phyloP scores from a whole-genome alignment of 2,797 vertebrate genomes.

The Ficedula albicollis region DNA sequence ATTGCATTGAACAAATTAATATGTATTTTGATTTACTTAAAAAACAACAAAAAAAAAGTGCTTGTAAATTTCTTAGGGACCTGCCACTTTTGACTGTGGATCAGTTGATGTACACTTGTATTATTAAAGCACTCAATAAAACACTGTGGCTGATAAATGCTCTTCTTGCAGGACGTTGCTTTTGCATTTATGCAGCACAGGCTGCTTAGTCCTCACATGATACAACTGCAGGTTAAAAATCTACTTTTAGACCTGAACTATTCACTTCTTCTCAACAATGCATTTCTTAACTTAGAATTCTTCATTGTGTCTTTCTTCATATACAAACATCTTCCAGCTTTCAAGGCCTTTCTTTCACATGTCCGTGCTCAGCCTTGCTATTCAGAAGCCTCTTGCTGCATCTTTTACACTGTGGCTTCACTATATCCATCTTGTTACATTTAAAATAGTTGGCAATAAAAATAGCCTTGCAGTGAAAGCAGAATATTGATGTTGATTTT shows the following conservation, averaged over 20 bases:
- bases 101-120: slow-evolving; percentile 98
- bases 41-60: slow-evolving; percentile 76
- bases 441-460: slow-evolving; percentile 38
- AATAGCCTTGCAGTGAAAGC: slow-evolving; percentile 28
- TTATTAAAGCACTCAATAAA: slow-evolving; percentile 99
- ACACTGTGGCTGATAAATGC: slow-evolving; percentile 81
- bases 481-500: slow-evolving; percentile 6
- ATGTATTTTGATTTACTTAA: slow-evolving; percentile 90
- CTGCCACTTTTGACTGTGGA: slow-evolving; percentile 92
- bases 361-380: neutral
- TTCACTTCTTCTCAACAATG: neutral
- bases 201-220: neutral
- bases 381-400: neutral
- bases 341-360: neutral
- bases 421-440: slow-evolving; percentile 6
- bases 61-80: slow-evolving; percentile 98
- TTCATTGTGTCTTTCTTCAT: neutral
- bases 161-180: slow-evolving; percentile 32
- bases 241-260: slow-evolving; percentile 16
- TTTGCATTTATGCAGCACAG: slow-evolving; percentile 7
- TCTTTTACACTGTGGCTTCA: neutral
- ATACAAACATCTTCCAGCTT: neutral
- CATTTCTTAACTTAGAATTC: slow-evolving; percentile 18
- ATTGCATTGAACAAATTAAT: slow-evolving; percentile 89
- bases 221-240: neutral